Evolutionary conservation across 2,888 invertebrate genomes (phyloP).

Genomic region (Plutella xylostella): DNA sequence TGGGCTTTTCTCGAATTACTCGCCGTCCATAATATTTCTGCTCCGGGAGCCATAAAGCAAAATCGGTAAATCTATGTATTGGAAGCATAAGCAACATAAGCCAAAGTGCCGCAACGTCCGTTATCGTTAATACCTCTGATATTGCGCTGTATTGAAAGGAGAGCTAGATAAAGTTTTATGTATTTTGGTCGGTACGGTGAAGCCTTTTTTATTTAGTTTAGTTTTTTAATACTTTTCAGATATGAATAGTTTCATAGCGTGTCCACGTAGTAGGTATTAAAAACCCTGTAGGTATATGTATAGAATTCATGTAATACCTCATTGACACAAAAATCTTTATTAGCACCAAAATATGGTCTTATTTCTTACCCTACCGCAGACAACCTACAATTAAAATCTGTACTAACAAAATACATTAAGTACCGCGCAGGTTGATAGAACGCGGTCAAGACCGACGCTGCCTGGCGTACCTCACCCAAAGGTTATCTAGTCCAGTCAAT

Average conservation of each 20-base stretch:
- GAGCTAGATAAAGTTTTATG: background rate
- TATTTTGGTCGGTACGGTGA: background rate
- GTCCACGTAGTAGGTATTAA: background rate
- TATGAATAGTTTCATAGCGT: background rate
- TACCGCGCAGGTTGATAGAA: no score
- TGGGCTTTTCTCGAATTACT: conserved; percentile 52
- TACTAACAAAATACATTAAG: no score
- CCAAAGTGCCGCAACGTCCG: background rate
- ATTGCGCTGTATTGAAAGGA: background rate
- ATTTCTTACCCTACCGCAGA: no score
- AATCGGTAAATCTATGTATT: conserved; percentile 1
- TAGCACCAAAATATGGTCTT: background rate
- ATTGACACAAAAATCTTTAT: background rate
- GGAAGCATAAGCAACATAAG: background rate
- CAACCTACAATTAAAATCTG: no score
- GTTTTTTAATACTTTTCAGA: background rate
- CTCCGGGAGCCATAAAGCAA: conserved; percentile 16
- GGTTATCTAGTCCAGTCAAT: no score
- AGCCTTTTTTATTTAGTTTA: background rate
- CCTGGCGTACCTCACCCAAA: no score
- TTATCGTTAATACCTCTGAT: background rate
- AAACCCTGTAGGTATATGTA: background rate
- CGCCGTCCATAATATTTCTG: conserved; percentile 47
- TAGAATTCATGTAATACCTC: background rate
- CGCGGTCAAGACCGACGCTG: no score